These are phyloP conservation scores for Microchrysa polita DNA, from an alignment of 2,888 invertebrate species.

Conservation along the genomic window DNA sequence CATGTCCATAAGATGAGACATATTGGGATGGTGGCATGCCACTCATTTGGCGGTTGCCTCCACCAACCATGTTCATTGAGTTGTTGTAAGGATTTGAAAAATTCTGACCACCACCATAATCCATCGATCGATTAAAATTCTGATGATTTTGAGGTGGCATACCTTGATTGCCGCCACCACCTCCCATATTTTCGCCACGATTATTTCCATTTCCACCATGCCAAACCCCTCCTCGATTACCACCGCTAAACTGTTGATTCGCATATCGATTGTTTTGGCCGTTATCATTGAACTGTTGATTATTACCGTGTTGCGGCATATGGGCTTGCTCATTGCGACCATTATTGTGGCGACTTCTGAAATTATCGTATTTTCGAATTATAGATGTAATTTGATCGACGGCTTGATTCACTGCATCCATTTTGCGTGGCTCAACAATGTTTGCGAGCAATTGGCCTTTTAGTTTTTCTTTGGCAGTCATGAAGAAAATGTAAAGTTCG, in stretches of 20 bases:
- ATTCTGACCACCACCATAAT: conserved; percentile 10
- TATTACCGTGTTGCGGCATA: background rate
- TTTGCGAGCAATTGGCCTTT: conserved; percentile 49
- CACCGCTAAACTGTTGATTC: conserved; percentile 20
- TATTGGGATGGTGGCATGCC: background rate
- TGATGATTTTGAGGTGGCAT: conserved; percentile 4
- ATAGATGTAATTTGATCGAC: conserved; percentile 45
- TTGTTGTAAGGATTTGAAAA: background rate
- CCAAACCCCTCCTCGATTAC: conserved; percentile 37
- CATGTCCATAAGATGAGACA: conserved; percentile 4
- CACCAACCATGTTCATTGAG: background rate
- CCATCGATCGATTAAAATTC: background rate
- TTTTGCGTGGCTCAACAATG: conserved; percentile 43
- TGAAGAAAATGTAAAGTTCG: conserved; percentile 48
- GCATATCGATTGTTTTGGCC: conserved; percentile 2
- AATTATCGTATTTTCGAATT: conserved; percentile 45
- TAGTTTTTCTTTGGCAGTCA: conserved; percentile 49
- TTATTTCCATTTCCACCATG: conserved; percentile 28
- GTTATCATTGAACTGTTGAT: conserved; percentile 8
- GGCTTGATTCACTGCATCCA: conserved; percentile 42
- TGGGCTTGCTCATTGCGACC: background rate
- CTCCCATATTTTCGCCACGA: conserved; percentile 1
- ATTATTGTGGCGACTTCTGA: background rate
- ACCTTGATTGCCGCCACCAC: background rate
- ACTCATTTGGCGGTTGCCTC: background rate